Evolutionary conservation across 2,888 invertebrate genomes (phyloP).

Genomic region (Masnerella sp.): DNA sequence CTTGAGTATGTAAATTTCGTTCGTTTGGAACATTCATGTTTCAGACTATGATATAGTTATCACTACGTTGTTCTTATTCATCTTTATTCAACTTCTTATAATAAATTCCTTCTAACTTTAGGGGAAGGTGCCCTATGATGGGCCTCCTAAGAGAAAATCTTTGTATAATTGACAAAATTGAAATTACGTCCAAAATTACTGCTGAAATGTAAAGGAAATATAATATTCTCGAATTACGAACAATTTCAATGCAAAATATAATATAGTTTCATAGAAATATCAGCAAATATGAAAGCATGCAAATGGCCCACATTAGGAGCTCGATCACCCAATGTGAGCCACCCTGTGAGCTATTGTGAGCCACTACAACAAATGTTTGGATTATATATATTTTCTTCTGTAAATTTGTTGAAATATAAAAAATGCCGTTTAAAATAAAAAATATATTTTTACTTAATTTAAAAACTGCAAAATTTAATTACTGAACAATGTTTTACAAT

Average conservation of each 20-base stretch:
- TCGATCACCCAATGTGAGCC: neutral
- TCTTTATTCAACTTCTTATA: no score
- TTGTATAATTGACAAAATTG: neutral
- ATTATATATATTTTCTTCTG: neutral
- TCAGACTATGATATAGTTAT: slow-evolving; percentile 1
- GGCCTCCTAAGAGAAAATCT: neutral
- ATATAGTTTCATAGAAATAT: no score
- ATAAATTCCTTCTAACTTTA: no score
- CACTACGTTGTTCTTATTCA: slow-evolving; percentile 12
- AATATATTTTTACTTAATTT: no score
- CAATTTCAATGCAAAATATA: no score
- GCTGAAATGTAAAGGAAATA: no score
- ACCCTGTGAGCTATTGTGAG: neutral
- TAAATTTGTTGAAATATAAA: neutral
- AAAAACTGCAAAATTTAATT: no score
- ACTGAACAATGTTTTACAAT: no score
- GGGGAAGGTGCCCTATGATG: neutral
- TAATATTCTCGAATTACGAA: no score
- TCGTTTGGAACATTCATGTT: slow-evolving; percentile 7
- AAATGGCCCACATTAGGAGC: neutral
- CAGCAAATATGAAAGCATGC: neutral
- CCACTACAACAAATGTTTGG: neutral
- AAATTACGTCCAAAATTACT: neutral
- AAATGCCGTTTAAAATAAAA: no score
- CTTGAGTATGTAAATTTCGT: slow-evolving; percentile 27